Evolutionary conservation across 2,797 vertebrate species (phyloP).

Genomic region (Cryptoblepharus egeriae): DNA sequence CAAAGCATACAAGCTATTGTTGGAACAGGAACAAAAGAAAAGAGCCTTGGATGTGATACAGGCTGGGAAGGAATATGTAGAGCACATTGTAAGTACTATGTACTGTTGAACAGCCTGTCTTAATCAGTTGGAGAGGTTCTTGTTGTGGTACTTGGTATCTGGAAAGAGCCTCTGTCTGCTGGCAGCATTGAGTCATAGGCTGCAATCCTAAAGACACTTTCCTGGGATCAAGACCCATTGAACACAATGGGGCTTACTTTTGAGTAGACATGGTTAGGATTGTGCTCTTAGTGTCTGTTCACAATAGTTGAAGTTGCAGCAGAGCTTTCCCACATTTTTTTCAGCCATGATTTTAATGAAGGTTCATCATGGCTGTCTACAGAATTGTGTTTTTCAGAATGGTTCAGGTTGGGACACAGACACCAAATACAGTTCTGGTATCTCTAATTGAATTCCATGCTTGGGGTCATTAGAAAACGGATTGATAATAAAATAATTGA

Average conservation of each 20-base stretch:
- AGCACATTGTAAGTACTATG: conserved; percentile 89
- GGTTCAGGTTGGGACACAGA: not conserved
- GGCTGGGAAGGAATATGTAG: conserved; percentile 94
- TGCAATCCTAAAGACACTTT: too few relatives aligned
- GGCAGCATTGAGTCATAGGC: not conserved
- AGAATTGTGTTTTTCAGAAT: not conserved
- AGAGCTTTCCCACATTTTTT: not conserved
- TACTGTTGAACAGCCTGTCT: conserved; percentile 4
- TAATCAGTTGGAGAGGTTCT: not conserved
- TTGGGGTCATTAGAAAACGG: too few relatives aligned
- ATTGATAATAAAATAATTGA: too few relatives aligned
- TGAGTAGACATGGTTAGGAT: too few relatives aligned
- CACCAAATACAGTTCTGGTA: not conserved
- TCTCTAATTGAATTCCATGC: too few relatives aligned
- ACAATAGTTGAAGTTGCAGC: not conserved
- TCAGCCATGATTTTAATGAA: not conserved
- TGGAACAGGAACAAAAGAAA: conserved; percentile 96
- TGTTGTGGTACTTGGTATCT: not conserved
- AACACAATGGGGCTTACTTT: too few relatives aligned
- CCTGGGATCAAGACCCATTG: too few relatives aligned
- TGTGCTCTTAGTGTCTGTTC: not conserved
- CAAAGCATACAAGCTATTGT: conserved; percentile 94
- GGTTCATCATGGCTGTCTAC: not conserved
- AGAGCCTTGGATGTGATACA: conserved; percentile 95
- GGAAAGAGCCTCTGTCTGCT: not conserved